Evolutionary conservation across 2,888 invertebrate genomes (phyloP), one percentile per base, ranked within the genome.

Genomic region (Drosophila mercatorum): DNA sequence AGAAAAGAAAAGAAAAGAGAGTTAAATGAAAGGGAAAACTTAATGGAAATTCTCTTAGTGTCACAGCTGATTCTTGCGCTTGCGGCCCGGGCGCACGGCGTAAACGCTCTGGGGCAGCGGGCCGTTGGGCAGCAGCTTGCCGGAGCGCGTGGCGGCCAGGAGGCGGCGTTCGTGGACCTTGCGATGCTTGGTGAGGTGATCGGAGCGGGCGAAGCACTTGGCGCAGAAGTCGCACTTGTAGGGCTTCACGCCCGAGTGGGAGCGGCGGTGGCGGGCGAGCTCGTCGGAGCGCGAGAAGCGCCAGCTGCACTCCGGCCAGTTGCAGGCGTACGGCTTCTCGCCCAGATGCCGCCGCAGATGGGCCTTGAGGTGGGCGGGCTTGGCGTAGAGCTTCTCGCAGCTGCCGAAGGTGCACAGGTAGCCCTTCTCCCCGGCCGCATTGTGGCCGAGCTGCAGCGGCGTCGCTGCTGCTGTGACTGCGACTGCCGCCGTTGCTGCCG

Each of bases 201-300:
- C 98, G 36, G 98, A 98, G 34, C 98, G 94, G 0, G 98, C 97
- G 93, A 99, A 99, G 73, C 92, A 95, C 93, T 98, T 98, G 56
- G 95, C 95, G 92, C 98, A 99, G 84, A 97, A 95, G 67, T 95
- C 94, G 92, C 98, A 99, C 68, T 96, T 95, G 93, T 98, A 98
- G 0, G 98, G 98, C 92, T 98, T 98, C 73, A 98, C 95, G 0
- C 98, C 98, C 0, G 98, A 98, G 93, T 98, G 98, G n/a, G 98
- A 98, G 75, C 98, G 95, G 61, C 97, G 95, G 92, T 98, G 98
- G 26, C 98, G 94, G 3, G 98, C 97, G 77, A 98, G 93, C 93
- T 98, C 98, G 92, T 98, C 98, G 0, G 98, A 98, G 66, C 98
- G 94, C 22, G 98, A 98, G 93, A 98, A 98, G 81, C 96, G 95